These are phyloP conservation scores for Cynopterus sphinx DNA, from an alignment of 2,797 vertebrate species.

Conservation along the genomic window DNA sequence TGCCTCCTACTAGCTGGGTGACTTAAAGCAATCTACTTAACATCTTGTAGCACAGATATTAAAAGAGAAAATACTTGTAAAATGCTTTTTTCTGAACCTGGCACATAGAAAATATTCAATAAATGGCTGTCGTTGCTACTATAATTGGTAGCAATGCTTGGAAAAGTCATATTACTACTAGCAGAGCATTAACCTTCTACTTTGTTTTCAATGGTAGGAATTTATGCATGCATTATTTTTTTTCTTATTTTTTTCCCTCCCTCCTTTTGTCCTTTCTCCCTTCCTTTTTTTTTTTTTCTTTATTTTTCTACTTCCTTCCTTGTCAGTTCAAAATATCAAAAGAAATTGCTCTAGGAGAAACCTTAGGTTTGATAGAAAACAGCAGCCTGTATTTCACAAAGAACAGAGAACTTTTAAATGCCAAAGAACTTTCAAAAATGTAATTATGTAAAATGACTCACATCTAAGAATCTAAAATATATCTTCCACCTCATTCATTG, in stretches of 20 bases:
- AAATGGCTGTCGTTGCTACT: background rate
- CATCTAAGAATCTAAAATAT: conserved; percentile 23
- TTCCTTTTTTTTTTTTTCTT: background rate
- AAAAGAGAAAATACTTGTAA: background rate
- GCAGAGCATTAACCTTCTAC: background rate
- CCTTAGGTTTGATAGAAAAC: background rate
- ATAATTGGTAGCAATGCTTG: background rate
- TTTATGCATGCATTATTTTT: background rate
- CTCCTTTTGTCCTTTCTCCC: background rate
- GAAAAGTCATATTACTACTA: background rate
- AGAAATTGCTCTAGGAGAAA: background rate
- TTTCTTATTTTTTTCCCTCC: background rate
- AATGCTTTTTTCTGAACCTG: background rate
- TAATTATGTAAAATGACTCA: background rate
- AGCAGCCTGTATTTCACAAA: background rate
- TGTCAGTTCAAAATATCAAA: background rate
- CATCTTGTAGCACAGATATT: background rate
- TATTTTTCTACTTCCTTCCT: background rate
- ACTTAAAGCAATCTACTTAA: background rate
- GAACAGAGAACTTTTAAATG: background rate
- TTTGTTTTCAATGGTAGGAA: background rate
- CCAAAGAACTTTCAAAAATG: background rate
- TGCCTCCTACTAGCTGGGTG: background rate
- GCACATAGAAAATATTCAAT: background rate
- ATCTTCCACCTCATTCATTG: background rate